These are phyloP conservation scores for Tautogolabrus adspersus DNA, from an alignment of 2,113 vertebrate species.

Conservation along the genomic window DNA sequence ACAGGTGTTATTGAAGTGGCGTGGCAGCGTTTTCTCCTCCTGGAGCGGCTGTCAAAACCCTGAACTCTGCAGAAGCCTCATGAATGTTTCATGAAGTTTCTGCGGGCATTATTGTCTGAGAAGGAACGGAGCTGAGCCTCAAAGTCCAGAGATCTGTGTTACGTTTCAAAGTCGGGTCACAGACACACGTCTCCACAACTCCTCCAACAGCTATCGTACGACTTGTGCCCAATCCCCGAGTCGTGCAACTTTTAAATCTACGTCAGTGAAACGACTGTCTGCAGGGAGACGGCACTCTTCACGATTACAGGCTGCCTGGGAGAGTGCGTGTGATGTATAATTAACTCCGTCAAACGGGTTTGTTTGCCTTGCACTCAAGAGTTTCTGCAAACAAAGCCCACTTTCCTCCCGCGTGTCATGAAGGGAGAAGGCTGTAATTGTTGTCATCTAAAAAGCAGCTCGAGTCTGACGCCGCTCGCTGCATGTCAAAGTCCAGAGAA, in stretches of 20 bases:
- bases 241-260: conserved; percentile 48
- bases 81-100: conserved; percentile 51
- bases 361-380: conserved; percentile 33
- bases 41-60: conserved; percentile 44
- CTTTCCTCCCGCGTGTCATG: background rate
- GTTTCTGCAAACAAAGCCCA: conserved; percentile 27
- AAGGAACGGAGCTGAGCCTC: conserved; percentile 6
- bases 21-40: conserved; percentile 34
- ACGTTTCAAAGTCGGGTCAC: conserved; percentile 17
- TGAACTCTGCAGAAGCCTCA: conserved; percentile 6
- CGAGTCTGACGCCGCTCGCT: conserved; percentile 1
- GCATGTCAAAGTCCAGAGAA: conserved; percentile 4
- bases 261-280: conserved; percentile 16
- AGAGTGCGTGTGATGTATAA: conserved; percentile 57
- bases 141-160: conserved; percentile 17
- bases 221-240: background rate
- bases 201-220: background rate
- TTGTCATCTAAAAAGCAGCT: conserved; percentile 9
- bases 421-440: conserved; percentile 8
- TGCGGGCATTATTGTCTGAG: conserved; percentile 31
- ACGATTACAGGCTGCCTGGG: conserved; percentile 34
- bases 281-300: conserved; percentile 9
- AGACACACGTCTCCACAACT: background rate
- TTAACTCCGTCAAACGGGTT: conserved; percentile 49
- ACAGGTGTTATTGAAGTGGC: conserved; percentile 6